Evolutionary conservation across 2,888 invertebrate species (phyloP), one percentile per base, ranked within the genome.

Genomic region (Altica lythri): DNA sequence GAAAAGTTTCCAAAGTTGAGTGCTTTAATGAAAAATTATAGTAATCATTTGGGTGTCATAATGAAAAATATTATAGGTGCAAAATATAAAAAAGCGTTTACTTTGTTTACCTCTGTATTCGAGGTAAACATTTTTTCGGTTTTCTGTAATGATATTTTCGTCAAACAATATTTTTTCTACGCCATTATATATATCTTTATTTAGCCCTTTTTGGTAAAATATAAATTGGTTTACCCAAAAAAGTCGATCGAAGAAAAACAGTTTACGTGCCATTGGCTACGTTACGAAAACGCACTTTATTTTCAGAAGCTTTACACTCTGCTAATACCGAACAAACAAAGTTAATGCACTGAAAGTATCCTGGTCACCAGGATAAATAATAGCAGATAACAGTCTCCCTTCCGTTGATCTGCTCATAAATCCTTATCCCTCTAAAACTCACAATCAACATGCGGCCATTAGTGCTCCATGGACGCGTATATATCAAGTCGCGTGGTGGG

Each of bases 371-470:
- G 68, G 70, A 72, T 72, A 72, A 72, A 73, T 72, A 71, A 73
- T 69, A 55, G 46, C 60, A 55, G 60, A 57, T 57, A 57, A 55
- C 42, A 38, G 53, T 52, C 50, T 64, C 64, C 66, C 65, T 68
- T 60, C 66, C 69, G 66, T 68, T 67, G 72, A 72, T 72, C 72
- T 67, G 63, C 69, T 66, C 67, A 72, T 73, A 72, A 72, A 72
- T 72, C 67, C 58, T 54, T 66, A 64, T 70, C 71, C 74, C 72
- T 72, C 72, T 74, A 74, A 74, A 73, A 73, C 71, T 70, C 69
- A 72, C 74, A 74, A 74, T 74, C 74, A 74, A 73, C 74, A 74
- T 74, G 72, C 72, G 71, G 70, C 74, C 72, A 73, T 74, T 74
- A 74, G 72, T 68, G 72, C 68, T 69, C 68, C 63, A 66, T 65